Evolutionary conservation across 2,888 invertebrate genomes (phyloP).

Genomic region (Tetragnatha montana): DNA sequence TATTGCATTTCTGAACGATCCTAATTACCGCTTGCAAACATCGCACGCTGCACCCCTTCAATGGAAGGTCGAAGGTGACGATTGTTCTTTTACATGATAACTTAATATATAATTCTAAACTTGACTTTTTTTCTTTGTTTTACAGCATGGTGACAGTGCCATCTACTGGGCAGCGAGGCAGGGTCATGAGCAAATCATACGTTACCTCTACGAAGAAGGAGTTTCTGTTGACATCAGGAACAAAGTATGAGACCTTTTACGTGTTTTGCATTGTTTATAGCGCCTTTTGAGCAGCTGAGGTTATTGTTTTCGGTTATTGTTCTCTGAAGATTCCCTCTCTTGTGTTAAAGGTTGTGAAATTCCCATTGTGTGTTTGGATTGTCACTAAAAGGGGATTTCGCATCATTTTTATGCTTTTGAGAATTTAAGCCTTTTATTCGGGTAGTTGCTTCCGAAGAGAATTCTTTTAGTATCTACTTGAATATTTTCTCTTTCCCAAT

Average conservation of each 20-base stretch:
- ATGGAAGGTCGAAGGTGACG: neutral
- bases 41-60: neutral
- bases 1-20: neutral
- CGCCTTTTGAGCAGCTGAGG: neutral
- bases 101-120: neutral
- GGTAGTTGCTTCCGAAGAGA: too few relatives aligned
- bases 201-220: conserved; percentile 77
- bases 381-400: too few relatives aligned
- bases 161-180: conserved; percentile 79
- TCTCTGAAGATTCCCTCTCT: neutral
- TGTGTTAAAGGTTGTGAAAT: too few relatives aligned
- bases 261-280: neutral
- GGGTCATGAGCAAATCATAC: conserved; percentile 78
- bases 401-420: too few relatives aligned
- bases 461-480: too few relatives aligned
- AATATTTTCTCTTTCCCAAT: too few relatives aligned
- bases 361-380: too few relatives aligned
- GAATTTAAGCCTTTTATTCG: too few relatives aligned
- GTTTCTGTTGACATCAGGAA: conserved; percentile 78
- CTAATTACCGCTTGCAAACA: neutral
- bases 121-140: conserved; percentile 48
- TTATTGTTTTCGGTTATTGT: neutral
- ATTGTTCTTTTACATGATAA: neutral
- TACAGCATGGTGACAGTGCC: conserved; percentile 79
- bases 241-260: conserved; percentile 76